Conservation (phyloP, 2,888 invertebrate genomes). For the Ditylenchus weischeri region DNA sequence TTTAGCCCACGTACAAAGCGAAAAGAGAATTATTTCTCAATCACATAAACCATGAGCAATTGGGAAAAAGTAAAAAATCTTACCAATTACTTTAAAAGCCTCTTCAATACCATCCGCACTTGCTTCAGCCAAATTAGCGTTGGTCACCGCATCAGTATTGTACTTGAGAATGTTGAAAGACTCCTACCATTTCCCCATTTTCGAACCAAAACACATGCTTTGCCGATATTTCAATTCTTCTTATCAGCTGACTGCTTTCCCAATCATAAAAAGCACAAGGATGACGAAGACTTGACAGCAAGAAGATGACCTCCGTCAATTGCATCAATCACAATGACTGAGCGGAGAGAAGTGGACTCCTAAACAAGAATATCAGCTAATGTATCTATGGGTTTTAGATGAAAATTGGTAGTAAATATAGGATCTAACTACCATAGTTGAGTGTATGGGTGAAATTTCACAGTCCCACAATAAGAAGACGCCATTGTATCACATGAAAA, state of each 20-base stretch:
- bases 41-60: slow-evolving; percentile 12
- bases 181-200: slow-evolving; percentile 83
- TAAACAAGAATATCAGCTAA: neutral
- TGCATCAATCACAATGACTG: slow-evolving; percentile 75
- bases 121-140: slow-evolving; percentile 72
- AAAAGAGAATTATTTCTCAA: neutral
- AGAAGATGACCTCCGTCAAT: slow-evolving; percentile 87
- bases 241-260: slow-evolving; percentile 84
- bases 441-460: no score
- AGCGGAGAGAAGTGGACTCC: slow-evolving; percentile 68
- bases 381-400: no score
- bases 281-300: slow-evolving; percentile 60
- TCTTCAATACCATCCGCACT: slow-evolving; percentile 90
- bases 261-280: slow-evolving; percentile 89
- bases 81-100: slow-evolving; percentile 73
- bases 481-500: no score
- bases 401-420: no score
- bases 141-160: slow-evolving; percentile 76
- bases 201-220: slow-evolving; percentile 88
- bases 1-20: slow-evolving; percentile 12
- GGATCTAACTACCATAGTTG: no score
- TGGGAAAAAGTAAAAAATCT: no score
- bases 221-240: slow-evolving; percentile 94
- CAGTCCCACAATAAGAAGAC: no score
- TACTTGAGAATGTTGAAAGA: slow-evolving; percentile 89